Evolutionary conservation across 2,888 invertebrate species (phyloP).

Genomic region (Mimachlamys varia): DNA sequence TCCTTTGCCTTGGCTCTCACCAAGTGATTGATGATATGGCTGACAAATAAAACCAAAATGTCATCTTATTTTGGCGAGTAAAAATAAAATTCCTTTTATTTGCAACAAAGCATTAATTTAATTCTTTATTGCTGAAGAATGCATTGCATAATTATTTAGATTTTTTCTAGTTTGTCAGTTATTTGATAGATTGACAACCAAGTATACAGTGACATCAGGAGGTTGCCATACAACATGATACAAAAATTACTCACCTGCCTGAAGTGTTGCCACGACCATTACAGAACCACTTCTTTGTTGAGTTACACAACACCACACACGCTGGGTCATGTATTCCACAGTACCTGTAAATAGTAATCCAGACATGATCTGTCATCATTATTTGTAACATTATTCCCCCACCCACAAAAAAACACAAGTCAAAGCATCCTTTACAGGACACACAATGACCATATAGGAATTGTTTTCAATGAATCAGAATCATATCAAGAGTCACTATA

Average conservation of each 20-base stretch:
- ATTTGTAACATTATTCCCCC: not conserved
- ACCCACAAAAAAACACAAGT: not conserved
- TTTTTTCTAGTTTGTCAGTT: no score
- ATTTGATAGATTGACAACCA: no score
- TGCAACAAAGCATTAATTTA: no score
- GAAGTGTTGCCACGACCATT: slow-evolving; percentile 99
- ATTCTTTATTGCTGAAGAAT: no score
- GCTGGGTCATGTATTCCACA: slow-evolving; percentile 99
- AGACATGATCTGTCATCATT: not conserved
- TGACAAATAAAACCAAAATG: slow-evolving; percentile 78
- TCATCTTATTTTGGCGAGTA: not conserved
- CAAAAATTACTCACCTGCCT: slow-evolving; percentile 83
- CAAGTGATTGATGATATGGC: slow-evolving; percentile 99
- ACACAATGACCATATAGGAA: no score
- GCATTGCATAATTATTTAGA: no score
- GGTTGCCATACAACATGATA: not conserved
- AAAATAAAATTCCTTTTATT: not conserved
- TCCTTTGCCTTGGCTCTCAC: slow-evolving; percentile 99
- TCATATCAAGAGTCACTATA: no score
- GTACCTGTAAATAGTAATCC: slow-evolving; percentile 86
- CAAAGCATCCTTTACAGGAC: no score
- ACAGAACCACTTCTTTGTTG: slow-evolving; percentile 99
- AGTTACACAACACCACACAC: slow-evolving; percentile 98
- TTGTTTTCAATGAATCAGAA: no score
- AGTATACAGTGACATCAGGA: not conserved